Evolutionary conservation across 1,140 invertebrate species (phyloP).

Genomic region (Euwallacea similis): DNA sequence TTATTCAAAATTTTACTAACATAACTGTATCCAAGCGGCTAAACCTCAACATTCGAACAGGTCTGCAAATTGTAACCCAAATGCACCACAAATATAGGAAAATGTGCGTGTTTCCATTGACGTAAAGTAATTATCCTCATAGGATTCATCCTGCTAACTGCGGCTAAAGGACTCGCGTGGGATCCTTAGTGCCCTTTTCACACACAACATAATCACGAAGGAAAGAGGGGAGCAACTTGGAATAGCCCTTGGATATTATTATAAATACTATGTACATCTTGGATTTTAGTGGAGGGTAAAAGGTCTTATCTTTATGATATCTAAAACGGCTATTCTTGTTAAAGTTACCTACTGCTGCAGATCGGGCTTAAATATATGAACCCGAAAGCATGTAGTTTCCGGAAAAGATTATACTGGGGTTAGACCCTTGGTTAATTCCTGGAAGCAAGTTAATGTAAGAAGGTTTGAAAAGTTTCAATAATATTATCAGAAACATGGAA

Average conservation of each 20-base stretch:
- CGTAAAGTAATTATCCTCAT: slow-evolving; percentile 23
- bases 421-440: too few species aligned
- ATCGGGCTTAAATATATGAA: too few species aligned
- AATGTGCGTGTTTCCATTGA: slow-evolving; percentile 20
- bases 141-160: slow-evolving; percentile 25
- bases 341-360: neutral
- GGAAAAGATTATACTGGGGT: too few species aligned
- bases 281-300: slow-evolving; percentile 19
- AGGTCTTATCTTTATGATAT: slow-evolving; percentile 25
- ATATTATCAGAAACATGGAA: too few species aligned
- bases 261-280: slow-evolving; percentile 28
- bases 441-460: too few species aligned
- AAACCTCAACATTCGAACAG: too few species aligned
- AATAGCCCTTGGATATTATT: slow-evolving; percentile 32
- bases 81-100: neutral
- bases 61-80: neutral
- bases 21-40: too few species aligned
- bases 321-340: slow-evolving; percentile 16
- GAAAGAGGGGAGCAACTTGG: slow-evolving; percentile 24
- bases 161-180: slow-evolving; percentile 24
- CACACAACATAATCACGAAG: slow-evolving; percentile 29
- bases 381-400: too few species aligned
- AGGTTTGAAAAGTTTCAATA: too few species aligned
- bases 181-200: slow-evolving; percentile 28
- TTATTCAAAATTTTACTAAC: too few species aligned